These are phyloP conservation scores for Athene cunicularia DNA, from an alignment of 2,113 vertebrate species.

Conservation along the genomic window DNA sequence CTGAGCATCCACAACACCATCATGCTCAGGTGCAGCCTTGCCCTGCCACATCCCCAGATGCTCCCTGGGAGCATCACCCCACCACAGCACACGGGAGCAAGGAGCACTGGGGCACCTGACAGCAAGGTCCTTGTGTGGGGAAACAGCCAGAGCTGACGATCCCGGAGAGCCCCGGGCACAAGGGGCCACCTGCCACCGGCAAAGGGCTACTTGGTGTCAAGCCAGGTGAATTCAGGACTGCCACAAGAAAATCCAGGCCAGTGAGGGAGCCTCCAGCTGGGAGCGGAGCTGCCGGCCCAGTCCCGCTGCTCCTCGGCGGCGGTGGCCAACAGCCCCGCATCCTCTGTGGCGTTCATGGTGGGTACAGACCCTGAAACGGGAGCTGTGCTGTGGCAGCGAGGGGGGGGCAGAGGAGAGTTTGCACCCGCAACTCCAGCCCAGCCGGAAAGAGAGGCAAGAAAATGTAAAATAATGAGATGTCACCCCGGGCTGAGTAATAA, in stretches of 20 bases:
- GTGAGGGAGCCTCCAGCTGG: background rate
- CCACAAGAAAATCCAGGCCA: constrained; percentile 12
- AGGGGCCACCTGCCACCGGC: background rate
- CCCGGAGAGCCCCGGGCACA: background rate
- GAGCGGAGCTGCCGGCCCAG: rapidly evolving
- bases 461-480: background rate
- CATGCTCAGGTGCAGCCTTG: background rate
- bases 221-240: constrained; percentile 23
- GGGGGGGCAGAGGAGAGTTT: background rate
- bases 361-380: rapidly evolving
- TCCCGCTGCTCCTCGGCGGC: background rate
- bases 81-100: rapidly evolving
- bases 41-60: rapidly evolving
- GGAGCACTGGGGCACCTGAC: rapidly evolving
- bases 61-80: background rate
- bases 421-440: background rate
- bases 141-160: rapidly evolving
- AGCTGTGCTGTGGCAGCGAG: background rate
- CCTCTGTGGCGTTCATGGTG: background rate
- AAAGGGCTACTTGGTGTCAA: background rate
- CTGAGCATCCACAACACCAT: rapidly evolving
- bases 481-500: background rate
- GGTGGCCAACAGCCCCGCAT: background rate
- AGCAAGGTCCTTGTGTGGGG: rapidly evolving
- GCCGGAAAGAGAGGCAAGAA: background rate